Conservation (phyloP, 2,797 vertebrate species). For the Amazona finschi region DNA sequence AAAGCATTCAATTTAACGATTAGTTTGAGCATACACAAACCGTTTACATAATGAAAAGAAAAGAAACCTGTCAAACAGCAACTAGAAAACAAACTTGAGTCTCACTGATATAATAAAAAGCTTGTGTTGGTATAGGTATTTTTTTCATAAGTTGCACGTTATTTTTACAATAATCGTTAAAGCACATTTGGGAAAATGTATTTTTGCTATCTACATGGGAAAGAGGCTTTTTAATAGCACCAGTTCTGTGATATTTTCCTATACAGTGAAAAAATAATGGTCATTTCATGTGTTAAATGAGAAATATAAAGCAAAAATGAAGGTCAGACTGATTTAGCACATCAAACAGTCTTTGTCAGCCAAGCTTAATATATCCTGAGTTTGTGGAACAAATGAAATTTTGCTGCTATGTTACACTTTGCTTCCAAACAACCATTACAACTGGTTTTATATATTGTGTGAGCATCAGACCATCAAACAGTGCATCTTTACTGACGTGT, state of each 20-base stretch:
- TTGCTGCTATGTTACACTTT: slow-evolving; percentile 86
- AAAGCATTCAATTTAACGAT: slow-evolving; percentile 63
- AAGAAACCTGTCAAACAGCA: background rate
- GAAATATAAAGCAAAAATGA: slow-evolving; percentile 88
- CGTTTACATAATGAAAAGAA: slow-evolving; percentile 37
- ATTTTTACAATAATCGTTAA: slow-evolving; percentile 39
- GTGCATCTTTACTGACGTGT: slow-evolving; percentile 82
- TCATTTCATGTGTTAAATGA: slow-evolving; percentile 86
- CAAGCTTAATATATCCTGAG: slow-evolving; percentile 88
- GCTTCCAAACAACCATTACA: slow-evolving; percentile 88
- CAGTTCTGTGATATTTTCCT: slow-evolving; percentile 75
- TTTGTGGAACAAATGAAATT: slow-evolving; percentile 93
- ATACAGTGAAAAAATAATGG: slow-evolving; percentile 74
- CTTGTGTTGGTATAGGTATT: background rate
- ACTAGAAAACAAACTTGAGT: background rate
- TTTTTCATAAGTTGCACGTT: background rate
- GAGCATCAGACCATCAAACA: slow-evolving; percentile 87
- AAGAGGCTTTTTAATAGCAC: slow-evolving; percentile 33
- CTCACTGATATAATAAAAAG: background rate
- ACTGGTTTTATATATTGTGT: slow-evolving; percentile 89
- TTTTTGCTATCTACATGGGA: background rate
- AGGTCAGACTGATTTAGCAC: slow-evolving; percentile 89
- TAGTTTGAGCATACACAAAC: slow-evolving; percentile 50
- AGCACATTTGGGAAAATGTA: background rate
- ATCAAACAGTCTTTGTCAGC: slow-evolving; percentile 87